Conservation (phyloP, 2,113 vertebrate genomes). For the Amphiprion ocellaris region DNA sequence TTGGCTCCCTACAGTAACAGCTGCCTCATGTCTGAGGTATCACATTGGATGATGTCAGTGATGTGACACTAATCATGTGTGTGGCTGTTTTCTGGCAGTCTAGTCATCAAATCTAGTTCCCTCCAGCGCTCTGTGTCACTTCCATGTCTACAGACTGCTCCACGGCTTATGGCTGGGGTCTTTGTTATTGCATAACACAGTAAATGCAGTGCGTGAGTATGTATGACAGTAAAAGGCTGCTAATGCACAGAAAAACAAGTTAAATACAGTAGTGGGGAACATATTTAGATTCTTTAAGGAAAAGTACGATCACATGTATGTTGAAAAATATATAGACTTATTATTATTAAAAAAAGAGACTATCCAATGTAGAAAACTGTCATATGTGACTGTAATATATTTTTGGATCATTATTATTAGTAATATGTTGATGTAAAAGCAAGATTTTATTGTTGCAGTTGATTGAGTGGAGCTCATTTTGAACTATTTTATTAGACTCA, state of each 20-base stretch:
- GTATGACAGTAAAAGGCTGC: neutral
- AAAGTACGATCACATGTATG: no score
- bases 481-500: no score
- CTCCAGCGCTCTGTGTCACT: conserved; percentile 34
- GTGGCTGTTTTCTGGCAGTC: conserved; percentile 44
- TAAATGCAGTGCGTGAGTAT: conserved; percentile 2
- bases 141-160: conserved; percentile 32
- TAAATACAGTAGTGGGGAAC: neutral
- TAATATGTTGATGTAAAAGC: no score
- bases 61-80: conserved; percentile 68
- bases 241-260: neutral
- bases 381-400: no score
- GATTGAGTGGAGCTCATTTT: no score
- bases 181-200: conserved; percentile 24
- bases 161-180: conserved; percentile 18
- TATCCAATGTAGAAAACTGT: no score
- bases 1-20: conserved; percentile 55
- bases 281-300: no score
- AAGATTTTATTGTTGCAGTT: no score
- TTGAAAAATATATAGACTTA: no score
- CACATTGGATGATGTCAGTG: conserved; percentile 57
- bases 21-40: conserved; percentile 62
- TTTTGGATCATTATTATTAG: no score
- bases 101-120: conserved; percentile 47
- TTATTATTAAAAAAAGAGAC: no score